phyloP scores from a whole-genome alignment of 1,140 invertebrate species.

The Phymastichus coffea region DNA sequence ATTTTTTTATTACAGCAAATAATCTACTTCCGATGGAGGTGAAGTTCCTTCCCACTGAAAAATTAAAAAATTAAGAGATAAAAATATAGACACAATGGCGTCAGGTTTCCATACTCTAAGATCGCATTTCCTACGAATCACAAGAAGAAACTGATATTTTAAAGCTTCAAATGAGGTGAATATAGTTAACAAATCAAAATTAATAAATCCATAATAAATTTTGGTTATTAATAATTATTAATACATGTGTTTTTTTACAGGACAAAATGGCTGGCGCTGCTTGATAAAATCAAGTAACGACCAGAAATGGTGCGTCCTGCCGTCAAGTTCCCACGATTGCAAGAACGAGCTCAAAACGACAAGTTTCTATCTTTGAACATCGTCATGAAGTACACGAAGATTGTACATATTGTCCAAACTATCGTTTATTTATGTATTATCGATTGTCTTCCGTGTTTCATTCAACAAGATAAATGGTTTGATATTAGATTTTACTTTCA shows the following conservation, averaged over 20 bases:
- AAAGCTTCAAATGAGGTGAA: constrained; percentile 29
- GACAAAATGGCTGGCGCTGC: constrained; percentile 50
- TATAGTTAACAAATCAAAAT: constrained; percentile 2
- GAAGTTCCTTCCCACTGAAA: constrained; percentile 30
- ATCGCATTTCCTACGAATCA: constrained; percentile 6
- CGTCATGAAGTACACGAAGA: background rate
- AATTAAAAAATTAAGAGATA: constrained; percentile 5
- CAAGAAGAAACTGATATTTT: constrained; percentile 13
- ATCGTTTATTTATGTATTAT: background rate
- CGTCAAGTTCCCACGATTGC: background rate
- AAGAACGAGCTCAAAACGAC: background rate
- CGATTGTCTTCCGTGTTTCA: background rate
- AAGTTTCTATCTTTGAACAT: too few species aligned
- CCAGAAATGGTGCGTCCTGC: constrained; percentile 47
- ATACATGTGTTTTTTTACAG: constrained; percentile 29
- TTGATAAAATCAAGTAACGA: constrained; percentile 50
- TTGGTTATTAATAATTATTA: background rate
- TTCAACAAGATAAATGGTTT: background rate
- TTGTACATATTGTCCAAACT: background rate
- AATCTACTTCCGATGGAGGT: constrained; percentile 52
- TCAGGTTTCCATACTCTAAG: background rate
- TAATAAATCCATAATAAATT: background rate
- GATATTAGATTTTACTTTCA: background rate
- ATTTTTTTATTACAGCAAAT: constrained; percentile 38
- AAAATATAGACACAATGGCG: background rate